A percentile compares a stretch with the other conserved stretches of the same genome.
Evolutionary conservation across 2,888 invertebrate species (phyloP).

Genomic region (Sarcophaga variegata): DNA sequence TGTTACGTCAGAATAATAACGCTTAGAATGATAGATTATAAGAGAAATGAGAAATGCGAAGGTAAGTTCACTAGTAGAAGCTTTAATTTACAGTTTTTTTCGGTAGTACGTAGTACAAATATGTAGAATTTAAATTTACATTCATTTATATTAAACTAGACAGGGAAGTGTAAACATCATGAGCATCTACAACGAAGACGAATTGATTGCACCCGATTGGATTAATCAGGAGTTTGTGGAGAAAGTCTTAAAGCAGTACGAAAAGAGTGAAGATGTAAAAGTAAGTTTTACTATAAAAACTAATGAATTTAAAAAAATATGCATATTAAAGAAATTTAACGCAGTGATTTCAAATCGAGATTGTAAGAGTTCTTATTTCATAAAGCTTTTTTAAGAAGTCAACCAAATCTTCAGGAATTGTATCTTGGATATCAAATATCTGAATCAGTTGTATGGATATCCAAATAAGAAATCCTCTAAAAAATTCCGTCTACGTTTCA

Average conservation of each 20-base stretch:
- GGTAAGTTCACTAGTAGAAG: neutral
- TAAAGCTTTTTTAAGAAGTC: no score
- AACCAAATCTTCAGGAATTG: no score
- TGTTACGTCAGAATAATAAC: neutral
- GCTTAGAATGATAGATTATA: neutral
- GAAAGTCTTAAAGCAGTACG: constrained; percentile 62
- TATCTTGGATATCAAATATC: no score
- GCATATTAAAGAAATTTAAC: no score
- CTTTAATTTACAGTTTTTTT: neutral
- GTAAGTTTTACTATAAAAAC: constrained; percentile 42
- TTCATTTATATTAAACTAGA: neutral
- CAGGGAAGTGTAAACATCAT: neutral
- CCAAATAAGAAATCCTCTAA: no score
- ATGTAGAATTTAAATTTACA: neutral
- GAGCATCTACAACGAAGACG: no score
- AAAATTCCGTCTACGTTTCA: no score
- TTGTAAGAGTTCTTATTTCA: no score
- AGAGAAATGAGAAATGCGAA: neutral
- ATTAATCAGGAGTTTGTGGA: constrained; percentile 68
- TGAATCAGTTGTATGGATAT: no score
- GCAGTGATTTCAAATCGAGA: no score
- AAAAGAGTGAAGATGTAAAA: constrained; percentile 60
- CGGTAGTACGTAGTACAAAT: neutral
- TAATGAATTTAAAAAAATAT: no score
- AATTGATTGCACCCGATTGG: constrained; percentile 69